Percentiles rank a stretch among this genome's conserved stretches.
These are phyloP conservation scores for Agonopterix arenella DNA, from an alignment of 2,888 invertebrate genomes.

Conservation along the genomic window DNA sequence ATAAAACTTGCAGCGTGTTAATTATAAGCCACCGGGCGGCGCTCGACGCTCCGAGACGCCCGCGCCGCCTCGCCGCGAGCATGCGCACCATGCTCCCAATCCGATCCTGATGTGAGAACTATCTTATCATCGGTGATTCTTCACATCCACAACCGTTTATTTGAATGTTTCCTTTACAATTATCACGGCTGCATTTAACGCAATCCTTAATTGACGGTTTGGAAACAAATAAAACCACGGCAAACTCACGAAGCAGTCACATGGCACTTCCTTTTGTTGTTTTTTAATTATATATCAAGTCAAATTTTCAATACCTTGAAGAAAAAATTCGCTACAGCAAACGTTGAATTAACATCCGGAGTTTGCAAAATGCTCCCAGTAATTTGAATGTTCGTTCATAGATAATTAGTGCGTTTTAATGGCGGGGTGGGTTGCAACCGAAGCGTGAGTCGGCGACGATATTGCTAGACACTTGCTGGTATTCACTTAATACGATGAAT, in stretches of 20 bases:
- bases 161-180: conserved; percentile 55
- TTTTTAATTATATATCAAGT: conserved; percentile 11
- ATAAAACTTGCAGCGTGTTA: conserved; percentile 75
- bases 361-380: conserved; percentile 25
- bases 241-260: conserved; percentile 5
- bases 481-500: conserved; percentile 43
- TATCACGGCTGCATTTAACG: conserved; percentile 38
- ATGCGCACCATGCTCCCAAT: conserved; percentile 40
- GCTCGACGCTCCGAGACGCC: conserved; percentile 36
- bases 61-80: conserved; percentile 37
- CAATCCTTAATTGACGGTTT: conserved; percentile 26
- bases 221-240: conserved; percentile 11
- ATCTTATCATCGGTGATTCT: conserved; percentile 59
- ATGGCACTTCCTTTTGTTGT: conserved; percentile 9
- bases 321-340: conserved; percentile 21
- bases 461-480: conserved; percentile 34
- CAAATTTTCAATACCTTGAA: conserved; percentile 10
- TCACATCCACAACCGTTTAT: conserved; percentile 55
- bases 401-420: conserved; percentile 48
- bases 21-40: conserved; percentile 74
- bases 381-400: conserved; percentile 39
- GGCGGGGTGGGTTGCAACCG: conserved; percentile 37
- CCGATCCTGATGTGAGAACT: conserved; percentile 44
- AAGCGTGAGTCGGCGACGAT: conserved; percentile 48
- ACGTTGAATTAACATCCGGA: conserved; percentile 24